These are phyloP conservation scores for Parasteatoda tepidariorum DNA, from an alignment of 1,140 invertebrate species.

Conservation along the genomic window DNA sequence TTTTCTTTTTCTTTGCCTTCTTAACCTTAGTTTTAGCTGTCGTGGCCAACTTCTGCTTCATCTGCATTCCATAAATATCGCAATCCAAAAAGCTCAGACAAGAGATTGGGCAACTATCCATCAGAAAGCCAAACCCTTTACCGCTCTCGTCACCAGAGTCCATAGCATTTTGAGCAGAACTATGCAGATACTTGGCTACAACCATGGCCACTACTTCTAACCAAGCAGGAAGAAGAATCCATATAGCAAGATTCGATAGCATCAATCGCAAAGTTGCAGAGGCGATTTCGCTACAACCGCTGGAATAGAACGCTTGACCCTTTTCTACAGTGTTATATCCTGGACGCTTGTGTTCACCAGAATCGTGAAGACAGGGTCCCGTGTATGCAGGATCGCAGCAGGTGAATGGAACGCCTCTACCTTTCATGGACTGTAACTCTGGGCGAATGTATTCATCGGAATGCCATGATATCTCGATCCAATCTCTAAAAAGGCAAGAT, in stretches of 20 bases:
- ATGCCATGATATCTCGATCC: slow-evolving; percentile 21
- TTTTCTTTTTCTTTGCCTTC: not conserved
- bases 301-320: slow-evolving; percentile 1
- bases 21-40: not conserved
- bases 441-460: slow-evolving; percentile 24
- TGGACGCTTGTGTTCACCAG: not conserved
- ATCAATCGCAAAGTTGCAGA: not conserved
- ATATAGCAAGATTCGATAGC: slow-evolving; percentile 1
- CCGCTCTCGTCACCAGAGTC: slow-evolving; percentile 50
- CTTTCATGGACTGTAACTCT: not conserved
- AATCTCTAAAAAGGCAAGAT: slow-evolving; percentile 5
- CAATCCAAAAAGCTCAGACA: slow-evolving; percentile 4
- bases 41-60: not conserved
- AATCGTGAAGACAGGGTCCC: slow-evolving; percentile 36
- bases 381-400: slow-evolving; percentile 31
- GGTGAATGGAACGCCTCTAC: slow-evolving; percentile 22
- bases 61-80: not conserved
- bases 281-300: slow-evolving; percentile 9
- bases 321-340: slow-evolving; percentile 9
- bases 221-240: slow-evolving; percentile 26
- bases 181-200: slow-evolving; percentile 42
- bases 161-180: slow-evolving; percentile 10
- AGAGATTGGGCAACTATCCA: slow-evolving; percentile 14
- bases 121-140: slow-evolving; percentile 24
- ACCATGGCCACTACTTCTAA: slow-evolving; percentile 21